A percentile compares a stretch with the other conserved stretches of the same genome.
Evolutionary conservation across 2,888 invertebrate genomes (phyloP).

Genomic region (Acanthosepion esculentum): DNA sequence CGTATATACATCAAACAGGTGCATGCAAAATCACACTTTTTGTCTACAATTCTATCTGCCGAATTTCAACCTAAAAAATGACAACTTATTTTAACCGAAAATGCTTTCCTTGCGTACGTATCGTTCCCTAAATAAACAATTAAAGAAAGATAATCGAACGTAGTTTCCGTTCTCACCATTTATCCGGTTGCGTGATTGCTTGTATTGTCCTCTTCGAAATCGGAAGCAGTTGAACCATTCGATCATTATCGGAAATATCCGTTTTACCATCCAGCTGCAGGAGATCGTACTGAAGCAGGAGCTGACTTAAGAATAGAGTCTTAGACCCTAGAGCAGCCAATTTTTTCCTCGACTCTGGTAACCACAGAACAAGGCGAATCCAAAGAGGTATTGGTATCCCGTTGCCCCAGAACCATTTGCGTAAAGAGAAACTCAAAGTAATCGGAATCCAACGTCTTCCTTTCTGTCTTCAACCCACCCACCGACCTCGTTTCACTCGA

Average conservation of each 20-base stretch:
- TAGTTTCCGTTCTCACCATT: not conserved
- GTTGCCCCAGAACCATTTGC: not conserved
- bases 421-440: not conserved
- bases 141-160: not conserved
- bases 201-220: not conserved
- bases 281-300: not conserved
- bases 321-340: not conserved
- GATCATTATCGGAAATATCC: not conserved
- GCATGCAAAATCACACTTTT: no score
- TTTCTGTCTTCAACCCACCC: not conserved
- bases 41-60: no score
- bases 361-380: no score
- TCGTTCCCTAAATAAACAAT: not conserved
- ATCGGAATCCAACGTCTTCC: not conserved
- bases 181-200: not conserved
- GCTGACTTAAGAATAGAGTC: not conserved
- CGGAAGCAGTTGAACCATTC: not conserved
- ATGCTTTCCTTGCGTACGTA: no score
- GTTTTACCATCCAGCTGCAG: not conserved
- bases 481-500: no score
- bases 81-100: no score
- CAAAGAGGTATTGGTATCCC: not conserved
- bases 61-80: no score
- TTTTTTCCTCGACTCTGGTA: not conserved
- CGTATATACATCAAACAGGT: no score